Percentiles rank a stretch among this genome's conserved stretches.
Evolutionary conservation across 2,113 vertebrate species (phyloP).

Genomic region (Caranx ignobilis): DNA sequence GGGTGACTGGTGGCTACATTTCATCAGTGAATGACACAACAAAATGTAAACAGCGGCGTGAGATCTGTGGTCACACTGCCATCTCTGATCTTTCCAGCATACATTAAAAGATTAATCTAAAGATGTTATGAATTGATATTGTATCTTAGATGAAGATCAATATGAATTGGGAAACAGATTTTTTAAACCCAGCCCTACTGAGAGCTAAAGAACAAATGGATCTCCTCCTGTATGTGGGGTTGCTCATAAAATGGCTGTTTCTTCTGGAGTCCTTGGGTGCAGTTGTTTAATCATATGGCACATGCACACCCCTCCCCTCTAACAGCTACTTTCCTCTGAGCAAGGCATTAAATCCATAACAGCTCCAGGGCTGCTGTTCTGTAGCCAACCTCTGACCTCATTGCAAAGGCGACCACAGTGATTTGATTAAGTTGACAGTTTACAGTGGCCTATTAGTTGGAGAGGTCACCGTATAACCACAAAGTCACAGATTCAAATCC

Average conservation of each 20-base stretch:
- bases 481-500: slow-evolving; percentile 38
- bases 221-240: not conserved
- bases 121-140: too few relatives aligned
- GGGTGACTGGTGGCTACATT: too few relatives aligned
- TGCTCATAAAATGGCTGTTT: not conserved
- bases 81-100: too few relatives aligned
- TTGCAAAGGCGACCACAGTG: slow-evolving; percentile 1
- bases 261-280: not conserved
- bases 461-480: slow-evolving; percentile 33
- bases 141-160: too few relatives aligned
- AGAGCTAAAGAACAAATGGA: not conserved
- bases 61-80: too few relatives aligned
- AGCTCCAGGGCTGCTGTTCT: slow-evolving; percentile 12
- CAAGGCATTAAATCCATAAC: slow-evolving; percentile 3
- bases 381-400: slow-evolving; percentile 41
- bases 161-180: too few relatives aligned
- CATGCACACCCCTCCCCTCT: not conserved
- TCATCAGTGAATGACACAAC: too few relatives aligned
- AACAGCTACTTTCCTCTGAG: not conserved
- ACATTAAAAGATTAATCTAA: too few relatives aligned
- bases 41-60: too few relatives aligned
- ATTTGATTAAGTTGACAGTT: slow-evolving; percentile 62
- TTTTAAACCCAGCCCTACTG: not conserved
- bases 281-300: not conserved
- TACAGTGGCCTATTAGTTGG: slow-evolving; percentile 42